Percentiles rank a stretch among this genome's conserved stretches.
Evolutionary conservation across 2,113 vertebrate species (phyloP).

Genomic region (Chiloscyllium plagiosum): DNA sequence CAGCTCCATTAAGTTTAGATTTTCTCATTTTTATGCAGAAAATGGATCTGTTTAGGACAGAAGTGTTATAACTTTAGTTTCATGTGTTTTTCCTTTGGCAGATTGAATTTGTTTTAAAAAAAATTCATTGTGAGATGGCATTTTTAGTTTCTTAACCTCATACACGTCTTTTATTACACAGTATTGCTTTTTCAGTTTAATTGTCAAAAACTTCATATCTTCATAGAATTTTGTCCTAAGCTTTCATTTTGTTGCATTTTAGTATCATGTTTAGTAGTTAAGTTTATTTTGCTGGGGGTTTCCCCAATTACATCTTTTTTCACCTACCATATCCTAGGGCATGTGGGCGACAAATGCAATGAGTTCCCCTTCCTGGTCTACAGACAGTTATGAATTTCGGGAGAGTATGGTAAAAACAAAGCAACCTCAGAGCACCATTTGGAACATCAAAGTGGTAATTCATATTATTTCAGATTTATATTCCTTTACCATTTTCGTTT

Average conservation of each 20-base stretch:
- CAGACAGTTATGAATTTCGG: slow-evolving; percentile 82
- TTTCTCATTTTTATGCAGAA: neutral
- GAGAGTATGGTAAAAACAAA: slow-evolving; percentile 81
- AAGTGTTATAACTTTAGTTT: neutral
- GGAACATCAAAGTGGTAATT: slow-evolving; percentile 98
- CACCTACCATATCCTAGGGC: slow-evolving; percentile 76
- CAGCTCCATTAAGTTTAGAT: neutral
- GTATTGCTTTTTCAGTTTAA: neutral
- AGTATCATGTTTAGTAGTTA: slow-evolving; percentile 55
- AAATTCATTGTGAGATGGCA: slow-evolving; percentile 38
- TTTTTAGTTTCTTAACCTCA: slow-evolving; percentile 41
- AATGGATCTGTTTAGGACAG: neutral
- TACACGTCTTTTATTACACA: slow-evolving; percentile 38
- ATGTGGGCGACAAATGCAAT: slow-evolving; percentile 83
- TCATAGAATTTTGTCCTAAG: slow-evolving; percentile 47
- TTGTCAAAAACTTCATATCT: neutral
- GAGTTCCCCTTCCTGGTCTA: slow-evolving; percentile 89
- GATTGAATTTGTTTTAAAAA: neutral
- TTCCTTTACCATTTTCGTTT: neutral
- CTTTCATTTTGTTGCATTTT: slow-evolving; percentile 51
- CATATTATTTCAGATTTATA: slow-evolving; percentile 58
- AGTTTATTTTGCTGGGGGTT: slow-evolving; percentile 69
- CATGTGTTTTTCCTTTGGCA: neutral
- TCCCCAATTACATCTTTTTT: slow-evolving; percentile 76
- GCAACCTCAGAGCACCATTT: slow-evolving; percentile 76